Base-by-base conservation (phyloP, 2,113 vertebrate species). In the Labrus mixtus region DNA sequence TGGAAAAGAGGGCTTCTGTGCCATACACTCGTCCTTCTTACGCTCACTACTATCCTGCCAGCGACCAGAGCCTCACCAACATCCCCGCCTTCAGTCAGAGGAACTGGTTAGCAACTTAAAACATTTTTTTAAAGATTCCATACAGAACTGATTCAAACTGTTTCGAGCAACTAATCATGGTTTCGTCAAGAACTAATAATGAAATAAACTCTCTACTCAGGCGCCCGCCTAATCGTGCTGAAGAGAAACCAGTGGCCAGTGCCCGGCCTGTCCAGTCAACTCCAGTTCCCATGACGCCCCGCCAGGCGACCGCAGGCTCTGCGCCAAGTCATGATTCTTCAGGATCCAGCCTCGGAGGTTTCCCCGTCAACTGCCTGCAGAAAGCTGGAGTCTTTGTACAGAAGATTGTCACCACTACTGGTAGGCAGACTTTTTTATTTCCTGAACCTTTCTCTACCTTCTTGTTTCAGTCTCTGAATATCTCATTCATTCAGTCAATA, bases 81-180 rank as follows among this genome's bases (percentile, higher is more conserved):
- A 97, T 99, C 90, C 97, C 98, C 6, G 97, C 97, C 81, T 98
- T 99, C 89, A 98, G 96, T 90, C 97, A 98, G 93, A 96, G 97
- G 69, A 97, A 97, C 95, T 99, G 97, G 97, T 99, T 65, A 91
- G 92, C 79, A 46, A 36, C 39, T 68, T 19, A 6, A 33, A 33
- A 33, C 29, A 33, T 3, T 11, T 13, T 13, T 43, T 16, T 17
- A 6, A 16, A 46, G 45, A 48, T 19, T 48, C 17, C 15, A 17
- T 15, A 8, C 46, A 48, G 15, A 48, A 8, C 17, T 19, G 6
- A 1, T 48, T 17, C 16, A 41, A 41, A 41, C 39, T 6, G 12
- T n/a, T n/a, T 20, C 6, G 43, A 23, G 46, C 6, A 37, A 8
- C 4, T 23, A 36, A 65, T n/a, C 8, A 17, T 13, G 8, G 9